Evolutionary conservation across 2,888 invertebrate species (phyloP).

Genomic region (Laothoe populi): DNA sequence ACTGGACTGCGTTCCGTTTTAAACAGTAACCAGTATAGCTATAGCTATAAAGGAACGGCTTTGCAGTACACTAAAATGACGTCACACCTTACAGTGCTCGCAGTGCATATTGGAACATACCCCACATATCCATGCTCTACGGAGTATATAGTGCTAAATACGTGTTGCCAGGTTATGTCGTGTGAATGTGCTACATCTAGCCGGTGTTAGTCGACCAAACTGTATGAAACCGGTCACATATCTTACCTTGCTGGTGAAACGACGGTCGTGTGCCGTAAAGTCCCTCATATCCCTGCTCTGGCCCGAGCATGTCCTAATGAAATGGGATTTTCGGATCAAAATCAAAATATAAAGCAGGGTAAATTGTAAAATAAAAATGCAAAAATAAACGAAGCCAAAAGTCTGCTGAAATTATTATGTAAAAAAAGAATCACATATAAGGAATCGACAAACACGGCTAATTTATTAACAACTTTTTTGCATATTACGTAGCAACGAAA

Average conservation of each 20-base stretch:
- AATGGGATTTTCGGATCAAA: slow-evolving; percentile 58
- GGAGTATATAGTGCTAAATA: slow-evolving; percentile 8
- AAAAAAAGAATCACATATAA: not conserved
- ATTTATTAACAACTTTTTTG: not conserved
- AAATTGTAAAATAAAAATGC: slow-evolving; percentile 42
- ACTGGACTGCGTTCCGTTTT: too few species aligned
- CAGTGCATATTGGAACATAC: too few species aligned
- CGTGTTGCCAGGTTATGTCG: slow-evolving; percentile 25
- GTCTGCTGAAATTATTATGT: slow-evolving; percentile 10
- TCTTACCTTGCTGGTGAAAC: slow-evolving; percentile 94
- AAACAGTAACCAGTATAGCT: too few species aligned
- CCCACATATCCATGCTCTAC: slow-evolving; percentile 23
- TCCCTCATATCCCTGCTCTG: slow-evolving; percentile 96
- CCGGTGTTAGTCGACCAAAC: slow-evolving; percentile 60
- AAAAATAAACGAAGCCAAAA: slow-evolving; percentile 41
- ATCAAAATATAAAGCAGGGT: slow-evolving; percentile 50
- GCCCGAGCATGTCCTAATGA: slow-evolving; percentile 94
- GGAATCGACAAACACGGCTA: not conserved
- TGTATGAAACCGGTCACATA: slow-evolving; percentile 39
- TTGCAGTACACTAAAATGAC: too few species aligned
- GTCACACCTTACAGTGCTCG: too few species aligned
- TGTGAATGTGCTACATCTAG: slow-evolving; percentile 34
- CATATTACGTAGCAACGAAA: not conserved
- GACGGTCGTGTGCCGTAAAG: slow-evolving; percentile 97
- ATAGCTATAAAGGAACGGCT: too few species aligned